Conservation (phyloP, 2,797 vertebrate genomes). For the Anguilla obscura region DNA sequence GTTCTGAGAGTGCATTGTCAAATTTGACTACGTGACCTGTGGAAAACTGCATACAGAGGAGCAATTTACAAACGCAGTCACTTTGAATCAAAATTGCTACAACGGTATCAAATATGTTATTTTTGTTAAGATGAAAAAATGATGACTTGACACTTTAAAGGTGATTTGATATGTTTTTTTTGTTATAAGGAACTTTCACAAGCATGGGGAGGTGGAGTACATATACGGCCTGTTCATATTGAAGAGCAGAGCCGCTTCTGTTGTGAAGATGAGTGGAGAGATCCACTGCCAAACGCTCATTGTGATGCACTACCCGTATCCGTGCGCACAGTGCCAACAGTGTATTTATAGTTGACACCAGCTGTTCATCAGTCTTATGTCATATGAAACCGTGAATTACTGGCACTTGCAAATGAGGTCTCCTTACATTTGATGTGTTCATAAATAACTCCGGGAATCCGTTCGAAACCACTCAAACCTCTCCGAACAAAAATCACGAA, state of each 20-base stretch:
- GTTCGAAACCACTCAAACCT: not conserved
- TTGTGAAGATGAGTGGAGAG: not conserved
- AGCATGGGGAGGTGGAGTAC: not conserved
- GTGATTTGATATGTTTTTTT: not conserved
- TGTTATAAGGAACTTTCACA: not conserved
- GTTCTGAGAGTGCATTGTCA: no score
- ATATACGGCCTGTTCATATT: not conserved
- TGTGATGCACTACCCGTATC: not conserved
- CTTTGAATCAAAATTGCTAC: no score
- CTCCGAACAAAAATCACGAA: not conserved
- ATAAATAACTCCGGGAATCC: not conserved
- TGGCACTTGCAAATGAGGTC: not conserved
- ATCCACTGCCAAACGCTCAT: not conserved
- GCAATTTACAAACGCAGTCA: no score
- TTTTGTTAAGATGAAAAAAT: no score
- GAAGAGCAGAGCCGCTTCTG: not conserved
- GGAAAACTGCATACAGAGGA: no score
- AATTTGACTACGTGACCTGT: no score
- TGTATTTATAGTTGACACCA: slow-evolving; percentile 6
- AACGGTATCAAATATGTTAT: no score
- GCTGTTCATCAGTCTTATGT: not conserved
- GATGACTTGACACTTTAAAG: not conserved
- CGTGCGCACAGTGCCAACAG: not conserved
- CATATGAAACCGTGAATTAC: not conserved
- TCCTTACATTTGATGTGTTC: not conserved